Percentiles rank a stretch among this genome's conserved stretches.
phyloP scores from a whole-genome alignment of 37 sponge, comb jelly and placozoan species.

The Cliona cf. orientalis region DNA sequence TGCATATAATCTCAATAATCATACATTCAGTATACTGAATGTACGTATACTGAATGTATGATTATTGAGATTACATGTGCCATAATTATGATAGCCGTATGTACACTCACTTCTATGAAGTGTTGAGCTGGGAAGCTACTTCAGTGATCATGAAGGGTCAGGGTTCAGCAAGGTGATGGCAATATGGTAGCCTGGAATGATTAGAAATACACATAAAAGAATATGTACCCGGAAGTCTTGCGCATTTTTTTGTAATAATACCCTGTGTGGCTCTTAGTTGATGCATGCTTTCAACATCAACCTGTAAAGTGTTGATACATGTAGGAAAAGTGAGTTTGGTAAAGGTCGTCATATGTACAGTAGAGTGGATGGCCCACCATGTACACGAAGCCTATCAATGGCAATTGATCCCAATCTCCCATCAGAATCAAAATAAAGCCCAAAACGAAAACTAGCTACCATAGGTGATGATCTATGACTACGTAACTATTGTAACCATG shows the following conservation, averaged over 20 bases:
- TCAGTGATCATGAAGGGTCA: constrained; percentile 75
- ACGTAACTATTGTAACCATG: too few species aligned
- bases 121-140: neutral
- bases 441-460: too few species aligned
- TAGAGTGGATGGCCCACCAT: too few species aligned
- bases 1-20: neutral
- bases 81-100: neutral
- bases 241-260: neutral
- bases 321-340: too few species aligned
- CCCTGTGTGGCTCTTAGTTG: constrained; percentile 62
- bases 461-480: too few species aligned
- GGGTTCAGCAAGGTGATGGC: constrained; percentile 75
- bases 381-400: too few species aligned
- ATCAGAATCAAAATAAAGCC: too few species aligned
- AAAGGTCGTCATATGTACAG: too few species aligned
- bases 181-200: constrained; percentile 67
- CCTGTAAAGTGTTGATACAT: neutral
- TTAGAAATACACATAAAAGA: neutral
- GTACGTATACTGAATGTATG: neutral
- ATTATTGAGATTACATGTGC: neutral
- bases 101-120: constrained; percentile 43
- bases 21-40: constrained; percentile 11
- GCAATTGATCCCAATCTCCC: too few species aligned
- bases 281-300: constrained; percentile 48
- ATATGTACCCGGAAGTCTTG: neutral